These are phyloP conservation scores for Pheosia tremula DNA, from an alignment of 2,888 invertebrate genomes.

Conservation along the genomic window DNA sequence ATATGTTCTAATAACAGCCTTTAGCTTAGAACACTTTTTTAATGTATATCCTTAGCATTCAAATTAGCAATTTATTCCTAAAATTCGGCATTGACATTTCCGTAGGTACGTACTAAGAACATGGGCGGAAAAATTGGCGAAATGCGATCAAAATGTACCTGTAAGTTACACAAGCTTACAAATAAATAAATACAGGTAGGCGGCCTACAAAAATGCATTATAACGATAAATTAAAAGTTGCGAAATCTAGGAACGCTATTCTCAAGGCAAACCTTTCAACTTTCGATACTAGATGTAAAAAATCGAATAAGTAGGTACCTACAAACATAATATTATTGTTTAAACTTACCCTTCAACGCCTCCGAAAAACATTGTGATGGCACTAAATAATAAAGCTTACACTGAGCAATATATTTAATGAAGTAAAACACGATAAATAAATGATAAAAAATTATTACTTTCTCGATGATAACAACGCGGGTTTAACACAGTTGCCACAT, in stretches of 20 bases:
- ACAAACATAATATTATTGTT: slow-evolving; percentile 1
- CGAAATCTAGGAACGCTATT: slow-evolving; percentile 56
- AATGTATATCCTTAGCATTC: slow-evolving; percentile 20
- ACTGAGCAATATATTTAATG: slow-evolving; percentile 17
- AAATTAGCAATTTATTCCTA: slow-evolving; percentile 26
- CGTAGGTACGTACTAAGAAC: not conserved
- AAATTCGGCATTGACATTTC: slow-evolving; percentile 51
- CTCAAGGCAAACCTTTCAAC: slow-evolving; percentile 76
- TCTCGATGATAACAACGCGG: slow-evolving; percentile 29
- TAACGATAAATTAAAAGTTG: slow-evolving; percentile 19
- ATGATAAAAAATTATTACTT: slow-evolving; percentile 35
- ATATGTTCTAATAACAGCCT: no score
- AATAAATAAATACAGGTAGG: not conserved
- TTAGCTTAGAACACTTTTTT: not conserved
- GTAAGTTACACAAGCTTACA: not conserved
- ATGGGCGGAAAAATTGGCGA: no score
- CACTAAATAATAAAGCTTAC: slow-evolving; percentile 21
- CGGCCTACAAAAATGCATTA: not conserved
- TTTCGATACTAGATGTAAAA: slow-evolving; percentile 52
- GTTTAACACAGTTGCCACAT: slow-evolving; percentile 25
- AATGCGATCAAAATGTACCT: not conserved
- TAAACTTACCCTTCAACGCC: slow-evolving; percentile 75
- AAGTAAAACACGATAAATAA: slow-evolving; percentile 31
- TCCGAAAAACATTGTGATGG: slow-evolving; percentile 62
- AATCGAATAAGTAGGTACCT: slow-evolving; percentile 21